Conservation (phyloP, 2,797 vertebrate genomes). For the Poliocrania exsul region DNA sequence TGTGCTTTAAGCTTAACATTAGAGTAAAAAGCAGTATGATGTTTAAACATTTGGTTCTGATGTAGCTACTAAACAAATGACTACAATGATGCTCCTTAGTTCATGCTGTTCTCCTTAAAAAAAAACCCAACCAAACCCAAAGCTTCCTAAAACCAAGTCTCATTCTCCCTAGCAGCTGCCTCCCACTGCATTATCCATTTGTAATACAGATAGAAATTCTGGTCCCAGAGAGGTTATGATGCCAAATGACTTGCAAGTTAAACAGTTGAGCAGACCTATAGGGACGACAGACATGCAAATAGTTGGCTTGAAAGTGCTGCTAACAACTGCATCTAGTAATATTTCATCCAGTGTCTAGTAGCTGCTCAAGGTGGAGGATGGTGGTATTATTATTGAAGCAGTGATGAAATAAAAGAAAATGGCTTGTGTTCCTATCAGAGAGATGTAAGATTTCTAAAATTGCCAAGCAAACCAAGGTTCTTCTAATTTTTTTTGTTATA, state of each 20-base stretch:
- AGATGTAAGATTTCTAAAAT: background rate
- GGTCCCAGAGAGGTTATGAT: background rate
- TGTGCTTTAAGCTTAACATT: background rate
- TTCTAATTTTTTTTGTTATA: background rate
- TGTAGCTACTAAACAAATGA: background rate
- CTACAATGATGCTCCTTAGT: background rate
- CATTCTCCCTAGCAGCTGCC: background rate
- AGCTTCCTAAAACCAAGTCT: background rate
- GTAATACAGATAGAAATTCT: background rate
- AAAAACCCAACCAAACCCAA: background rate
- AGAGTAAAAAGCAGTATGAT: background rate
- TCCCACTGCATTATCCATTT: background rate
- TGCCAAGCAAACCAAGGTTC: background rate
- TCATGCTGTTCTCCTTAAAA: background rate
- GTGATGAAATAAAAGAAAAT: rapidly evolving
- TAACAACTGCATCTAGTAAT: background rate
- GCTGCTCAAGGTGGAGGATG: background rate
- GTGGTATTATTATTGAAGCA: background rate
- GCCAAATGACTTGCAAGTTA: background rate
- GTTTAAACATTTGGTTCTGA: background rate
- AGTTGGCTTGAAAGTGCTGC: background rate
- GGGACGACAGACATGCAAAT: background rate
- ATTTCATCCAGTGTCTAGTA: background rate
- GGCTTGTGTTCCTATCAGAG: background rate
- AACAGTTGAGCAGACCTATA: background rate